phyloP scores from a whole-genome alignment of 2,797 vertebrate genomes.

The Myotis vivesi region DNA sequence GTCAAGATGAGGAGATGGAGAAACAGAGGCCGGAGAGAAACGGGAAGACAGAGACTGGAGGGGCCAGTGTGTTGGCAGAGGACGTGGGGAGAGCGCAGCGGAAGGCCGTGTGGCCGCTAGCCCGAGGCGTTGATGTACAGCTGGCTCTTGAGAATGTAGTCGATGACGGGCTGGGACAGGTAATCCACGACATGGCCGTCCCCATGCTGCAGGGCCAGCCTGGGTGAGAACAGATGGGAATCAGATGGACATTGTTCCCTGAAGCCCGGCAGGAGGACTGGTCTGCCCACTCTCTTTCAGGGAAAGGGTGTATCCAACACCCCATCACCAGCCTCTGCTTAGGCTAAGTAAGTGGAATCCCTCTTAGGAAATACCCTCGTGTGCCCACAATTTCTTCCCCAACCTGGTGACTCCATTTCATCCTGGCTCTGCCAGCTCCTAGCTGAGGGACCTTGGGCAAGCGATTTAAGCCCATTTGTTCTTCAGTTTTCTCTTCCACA shows the following conservation, averaged over 20 bases:
- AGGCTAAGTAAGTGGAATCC: neutral
- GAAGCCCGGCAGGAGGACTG: too few species aligned
- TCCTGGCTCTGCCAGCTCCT: neutral
- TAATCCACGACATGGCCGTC: conserved; percentile 98
- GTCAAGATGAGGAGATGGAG: conserved; percentile 64
- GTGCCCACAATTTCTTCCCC: neutral
- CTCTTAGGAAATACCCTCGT: neutral
- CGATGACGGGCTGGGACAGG: conserved; percentile 95
- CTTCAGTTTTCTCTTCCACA: neutral
- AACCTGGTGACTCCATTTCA: neutral
- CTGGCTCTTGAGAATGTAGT: conserved; percentile 99
- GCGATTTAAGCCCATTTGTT: neutral
- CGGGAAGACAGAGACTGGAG: conserved; percentile 71
- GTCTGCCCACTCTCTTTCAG: neutral
- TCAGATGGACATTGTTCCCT: neutral
- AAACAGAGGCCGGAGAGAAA: conserved; percentile 68
- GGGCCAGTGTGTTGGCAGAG: conserved; percentile 68
- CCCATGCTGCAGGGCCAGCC: conserved; percentile 97
- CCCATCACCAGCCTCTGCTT: neutral
- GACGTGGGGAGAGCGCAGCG: conserved; percentile 69
- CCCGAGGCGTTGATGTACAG: conserved; percentile 98
- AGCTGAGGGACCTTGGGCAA: neutral
- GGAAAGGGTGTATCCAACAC: neutral
- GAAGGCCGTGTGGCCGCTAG: conserved; percentile 81
- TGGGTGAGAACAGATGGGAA: conserved; percentile 68